Conservation (phyloP, 2,113 vertebrate species). For the Pagrus major region DNA sequence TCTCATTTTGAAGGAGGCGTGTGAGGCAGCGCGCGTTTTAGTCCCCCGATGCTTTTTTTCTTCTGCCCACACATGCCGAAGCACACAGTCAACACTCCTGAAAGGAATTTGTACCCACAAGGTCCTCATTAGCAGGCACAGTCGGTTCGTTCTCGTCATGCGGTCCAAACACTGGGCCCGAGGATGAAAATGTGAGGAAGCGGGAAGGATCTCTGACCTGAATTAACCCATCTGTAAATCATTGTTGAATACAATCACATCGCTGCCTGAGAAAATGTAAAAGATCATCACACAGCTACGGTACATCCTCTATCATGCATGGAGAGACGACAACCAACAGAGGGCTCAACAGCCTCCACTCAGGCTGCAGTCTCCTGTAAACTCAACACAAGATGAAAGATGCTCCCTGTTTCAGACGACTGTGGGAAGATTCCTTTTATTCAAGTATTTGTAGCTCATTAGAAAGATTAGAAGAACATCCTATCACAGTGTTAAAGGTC, state of each 20-base stretch:
- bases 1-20: slow-evolving; percentile 7
- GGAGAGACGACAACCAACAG: too few species aligned
- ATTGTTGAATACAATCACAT: slow-evolving; percentile 17
- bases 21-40: slow-evolving; percentile 20
- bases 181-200: slow-evolving; percentile 19
- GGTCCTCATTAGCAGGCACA: slow-evolving; percentile 68
- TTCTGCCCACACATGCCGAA: slow-evolving; percentile 7
- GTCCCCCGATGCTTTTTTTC: not conserved
- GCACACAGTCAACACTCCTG: slow-evolving; percentile 28
- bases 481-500: not conserved
- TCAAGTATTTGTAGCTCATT: not conserved
- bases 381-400: not conserved
- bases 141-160: slow-evolving; percentile 30
- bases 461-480: not conserved
- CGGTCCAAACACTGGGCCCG: slow-evolving; percentile 13
- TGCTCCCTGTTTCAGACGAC: not conserved
- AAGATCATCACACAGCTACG: not conserved
- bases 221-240: slow-evolving; percentile 36
- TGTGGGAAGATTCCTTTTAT: not conserved
- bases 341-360: not conserved
- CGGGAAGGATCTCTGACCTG: slow-evolving; percentile 10
- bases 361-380: not conserved
- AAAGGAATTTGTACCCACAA: slow-evolving; percentile 65
- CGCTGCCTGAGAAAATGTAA: not conserved
- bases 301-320: too few species aligned